Evolutionary conservation across 2,113 vertebrate species (phyloP).

Genomic region (Phaethon lepturus): DNA sequence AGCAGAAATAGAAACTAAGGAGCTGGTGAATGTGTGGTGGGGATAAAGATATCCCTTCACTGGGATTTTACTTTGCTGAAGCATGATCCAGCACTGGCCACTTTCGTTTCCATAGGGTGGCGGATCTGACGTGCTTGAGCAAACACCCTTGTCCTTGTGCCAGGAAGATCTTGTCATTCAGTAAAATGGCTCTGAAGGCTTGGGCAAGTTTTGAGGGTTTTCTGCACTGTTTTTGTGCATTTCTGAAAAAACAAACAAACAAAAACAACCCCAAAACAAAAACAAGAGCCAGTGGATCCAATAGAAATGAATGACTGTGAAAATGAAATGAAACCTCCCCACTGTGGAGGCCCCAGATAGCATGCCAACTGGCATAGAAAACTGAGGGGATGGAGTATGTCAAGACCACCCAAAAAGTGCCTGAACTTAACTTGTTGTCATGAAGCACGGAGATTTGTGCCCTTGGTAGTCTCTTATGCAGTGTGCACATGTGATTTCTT

Average conservation of each 20-base stretch:
- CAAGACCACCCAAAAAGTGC: neutral
- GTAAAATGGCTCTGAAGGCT: neutral
- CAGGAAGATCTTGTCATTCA: neutral
- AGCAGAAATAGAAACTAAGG: neutral
- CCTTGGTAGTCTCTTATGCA: neutral
- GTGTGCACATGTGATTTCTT: neutral
- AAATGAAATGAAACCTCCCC: too few species aligned
- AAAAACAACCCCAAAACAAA: neutral
- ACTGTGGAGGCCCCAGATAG: neutral
- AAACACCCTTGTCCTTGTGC: neutral
- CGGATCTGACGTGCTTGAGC: neutral
- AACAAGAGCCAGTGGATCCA: neutral
- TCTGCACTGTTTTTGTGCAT: neutral
- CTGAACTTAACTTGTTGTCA: neutral
- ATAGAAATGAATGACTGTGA: neutral
- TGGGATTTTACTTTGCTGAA: neutral
- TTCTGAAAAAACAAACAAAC: neutral
- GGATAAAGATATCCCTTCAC: neutral
- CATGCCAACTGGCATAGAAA: neutral
- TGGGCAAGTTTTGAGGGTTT: neutral
- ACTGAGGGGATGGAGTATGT: neutral
- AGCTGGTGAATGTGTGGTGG: neutral
- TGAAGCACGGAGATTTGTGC: neutral
- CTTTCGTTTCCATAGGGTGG: neutral
- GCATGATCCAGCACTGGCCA: neutral